Conservation (phyloP, 2,113 vertebrate species). For the Cyanoderma ruficeps region DNA sequence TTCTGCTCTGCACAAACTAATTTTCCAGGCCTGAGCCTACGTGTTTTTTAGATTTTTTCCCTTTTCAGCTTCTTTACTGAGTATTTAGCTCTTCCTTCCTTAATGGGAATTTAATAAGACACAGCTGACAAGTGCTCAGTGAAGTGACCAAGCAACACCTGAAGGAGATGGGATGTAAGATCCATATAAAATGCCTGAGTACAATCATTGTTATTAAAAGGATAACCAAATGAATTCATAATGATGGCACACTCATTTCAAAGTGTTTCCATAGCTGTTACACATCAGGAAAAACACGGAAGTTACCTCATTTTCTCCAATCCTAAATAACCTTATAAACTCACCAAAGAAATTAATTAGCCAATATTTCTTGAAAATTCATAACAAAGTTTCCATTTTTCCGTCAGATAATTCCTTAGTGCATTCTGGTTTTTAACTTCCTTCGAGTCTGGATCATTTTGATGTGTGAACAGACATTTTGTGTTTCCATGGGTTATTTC, state of each 20-base stretch:
- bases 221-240: slow-evolving; percentile 56
- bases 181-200: neutral
- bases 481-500: slow-evolving; percentile 71
- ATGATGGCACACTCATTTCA: slow-evolving; percentile 48
- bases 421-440: slow-evolving; percentile 70
- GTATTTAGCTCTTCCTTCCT: slow-evolving; percentile 52
- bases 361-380: slow-evolving; percentile 69
- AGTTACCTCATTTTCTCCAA: slow-evolving; percentile 71
- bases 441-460: slow-evolving; percentile 61
- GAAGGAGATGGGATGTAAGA: slow-evolving; percentile 44
- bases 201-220: slow-evolving; percentile 35
- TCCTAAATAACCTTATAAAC: slow-evolving; percentile 64
- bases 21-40: slow-evolving; percentile 25
- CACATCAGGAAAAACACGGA: slow-evolving; percentile 56
- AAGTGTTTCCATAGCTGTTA: slow-evolving; percentile 70
- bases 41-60: neutral
- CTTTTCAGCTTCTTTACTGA: neutral
- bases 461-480: slow-evolving; percentile 72
- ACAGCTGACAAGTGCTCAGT: slow-evolving; percentile 36
- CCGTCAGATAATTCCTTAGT: slow-evolving; percentile 65
- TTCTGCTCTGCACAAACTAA: neutral
- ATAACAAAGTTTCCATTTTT: slow-evolving; percentile 70
- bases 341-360: slow-evolving; percentile 68
- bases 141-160: slow-evolving; percentile 52
- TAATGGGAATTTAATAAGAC: slow-evolving; percentile 58